Percentiles rank a stretch among this genome's conserved stretches.
phyloP scores from a whole-genome alignment of 2,113 vertebrate species.

The Cryptoleucopteryx plumbea region DNA sequence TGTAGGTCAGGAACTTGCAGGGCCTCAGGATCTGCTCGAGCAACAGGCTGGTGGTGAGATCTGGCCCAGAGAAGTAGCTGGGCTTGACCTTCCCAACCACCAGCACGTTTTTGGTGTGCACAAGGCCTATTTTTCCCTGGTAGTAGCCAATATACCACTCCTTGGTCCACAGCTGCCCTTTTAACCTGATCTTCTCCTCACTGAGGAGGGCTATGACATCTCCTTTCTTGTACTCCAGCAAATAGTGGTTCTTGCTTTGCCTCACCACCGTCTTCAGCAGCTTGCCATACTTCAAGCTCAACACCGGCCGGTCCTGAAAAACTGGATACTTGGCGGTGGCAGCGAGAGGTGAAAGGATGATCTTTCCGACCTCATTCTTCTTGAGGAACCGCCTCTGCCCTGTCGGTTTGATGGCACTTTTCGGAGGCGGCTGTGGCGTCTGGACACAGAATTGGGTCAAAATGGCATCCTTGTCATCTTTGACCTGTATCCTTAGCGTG shows the following conservation, averaged over 20 bases:
- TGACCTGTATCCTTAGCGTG: conserved; percentile 88
- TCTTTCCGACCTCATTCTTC: conserved; percentile 94
- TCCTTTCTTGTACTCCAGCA: conserved; percentile 95
- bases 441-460: conserved; percentile 94
- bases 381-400: conserved; percentile 91
- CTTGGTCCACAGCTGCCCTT: conserved; percentile 95
- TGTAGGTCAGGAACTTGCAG: conserved; percentile 96
- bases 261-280: conserved; percentile 92
- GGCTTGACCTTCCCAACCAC: conserved; percentile 86
- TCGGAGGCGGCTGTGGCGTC: conserved; percentile 87
- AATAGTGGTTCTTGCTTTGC: conserved; percentile 91
- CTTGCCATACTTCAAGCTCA: conserved; percentile 89
- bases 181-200: conserved; percentile 91
- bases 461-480: conserved; percentile 84
- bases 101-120: conserved; percentile 92
- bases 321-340: conserved; percentile 85
- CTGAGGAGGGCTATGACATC: conserved; percentile 88
- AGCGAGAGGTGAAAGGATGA: conserved; percentile 87
- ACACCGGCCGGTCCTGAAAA: conserved; percentile 87
- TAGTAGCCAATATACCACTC: conserved; percentile 97
- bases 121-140: conserved; percentile 88
- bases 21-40: conserved; percentile 92
- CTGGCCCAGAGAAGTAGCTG: conserved; percentile 81
- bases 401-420: conserved; percentile 77
- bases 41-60: conserved; percentile 84